Base-by-base conservation (phyloP, 1,140 invertebrate species). In the Drosophila sp. region DNA sequence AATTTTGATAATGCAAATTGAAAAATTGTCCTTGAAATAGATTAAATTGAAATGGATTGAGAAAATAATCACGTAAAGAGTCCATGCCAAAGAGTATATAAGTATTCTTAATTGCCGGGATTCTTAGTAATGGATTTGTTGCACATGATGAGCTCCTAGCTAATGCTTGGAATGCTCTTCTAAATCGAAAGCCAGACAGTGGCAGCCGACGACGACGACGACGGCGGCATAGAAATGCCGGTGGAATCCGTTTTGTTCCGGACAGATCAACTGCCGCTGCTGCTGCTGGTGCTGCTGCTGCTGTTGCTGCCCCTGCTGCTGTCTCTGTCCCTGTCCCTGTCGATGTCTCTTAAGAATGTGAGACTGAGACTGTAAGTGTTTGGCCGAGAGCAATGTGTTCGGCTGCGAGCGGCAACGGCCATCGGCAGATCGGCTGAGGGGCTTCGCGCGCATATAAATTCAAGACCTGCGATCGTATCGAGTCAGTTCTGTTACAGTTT, bases 401-500 rank as follows among this genome's bases (percentile, higher is more conserved):
- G 44, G 23, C 23, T 47, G 60, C 44, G 65, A 61, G 62, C 57
- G 44, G 61, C 58, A 62, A 71, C 40, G 35, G 35, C 30, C 47
- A 54, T 32, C 44, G 44, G 11, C 56, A 27, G 56, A n/a, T 61
- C 65, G 17, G 47, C 40, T 64, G 27, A 44, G 62, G 55, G 38
- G 44, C 71, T 57, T 40, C 41, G 58, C 47, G 57, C 56, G 60
- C 38, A 67, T 91, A 91, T 91, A 91, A 90, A 91, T 68, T 77
- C 71, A 79, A 90, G 63, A 75, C 71, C 70, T 38, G 60, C 62
- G 56, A 50, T 55, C 56, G 47, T 64, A 47, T 44, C 55, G 50
- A 76, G 58, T 80, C 78, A 91, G 79, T 91, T 86, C 77, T 81
- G 75, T 84, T 76, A 78, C 86, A 91, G 84, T 91, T 79, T 83